phyloP scores from a whole-genome alignment of 2,888 invertebrate genomes.

The Cynaeus angustus region DNA sequence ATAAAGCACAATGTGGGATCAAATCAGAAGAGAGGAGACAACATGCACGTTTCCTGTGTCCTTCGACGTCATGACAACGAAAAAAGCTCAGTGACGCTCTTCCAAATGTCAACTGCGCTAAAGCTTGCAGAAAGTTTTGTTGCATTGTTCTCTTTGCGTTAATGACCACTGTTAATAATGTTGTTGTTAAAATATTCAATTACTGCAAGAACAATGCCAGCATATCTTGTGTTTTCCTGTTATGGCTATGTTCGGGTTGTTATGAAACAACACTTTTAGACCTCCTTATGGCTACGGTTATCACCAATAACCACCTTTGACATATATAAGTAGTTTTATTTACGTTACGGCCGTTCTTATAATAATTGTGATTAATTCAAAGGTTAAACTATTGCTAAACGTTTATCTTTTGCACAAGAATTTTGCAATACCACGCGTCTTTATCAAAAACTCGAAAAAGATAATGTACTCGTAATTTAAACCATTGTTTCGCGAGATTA shows the following conservation, averaged over 20 bases:
- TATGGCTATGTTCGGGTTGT: slow-evolving; percentile 40
- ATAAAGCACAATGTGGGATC: slow-evolving; percentile 13
- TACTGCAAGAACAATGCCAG: slow-evolving; percentile 30
- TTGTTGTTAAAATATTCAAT: slow-evolving; percentile 29
- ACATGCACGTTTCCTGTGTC: background rate
- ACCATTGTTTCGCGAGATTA: slow-evolving; percentile 44
- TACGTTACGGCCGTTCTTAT: slow-evolving; percentile 43
- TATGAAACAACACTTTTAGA: slow-evolving; percentile 45
- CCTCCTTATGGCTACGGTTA: slow-evolving; percentile 41
- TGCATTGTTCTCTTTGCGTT: background rate
- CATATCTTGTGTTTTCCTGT: slow-evolving; percentile 43
- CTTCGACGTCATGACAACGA: background rate
- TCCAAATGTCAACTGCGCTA: background rate
- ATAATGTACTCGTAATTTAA: slow-evolving; percentile 41
- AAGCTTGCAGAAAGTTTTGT: background rate
- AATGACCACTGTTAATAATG: slow-evolving; percentile 18
- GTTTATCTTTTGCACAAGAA: slow-evolving; percentile 47
- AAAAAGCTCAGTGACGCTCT: too few relatives aligned
- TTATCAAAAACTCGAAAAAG: slow-evolving; percentile 45
- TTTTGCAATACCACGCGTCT: slow-evolving; percentile 51
- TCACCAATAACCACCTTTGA: slow-evolving; percentile 47
- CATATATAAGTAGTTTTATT: slow-evolving; percentile 46
- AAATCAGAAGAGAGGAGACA: background rate
- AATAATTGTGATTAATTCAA: slow-evolving; percentile 49
- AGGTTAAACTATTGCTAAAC: slow-evolving; percentile 48